Evolutionary conservation across 2,113 vertebrate genomes (phyloP).

Genomic region (Malurus cyaneus): DNA sequence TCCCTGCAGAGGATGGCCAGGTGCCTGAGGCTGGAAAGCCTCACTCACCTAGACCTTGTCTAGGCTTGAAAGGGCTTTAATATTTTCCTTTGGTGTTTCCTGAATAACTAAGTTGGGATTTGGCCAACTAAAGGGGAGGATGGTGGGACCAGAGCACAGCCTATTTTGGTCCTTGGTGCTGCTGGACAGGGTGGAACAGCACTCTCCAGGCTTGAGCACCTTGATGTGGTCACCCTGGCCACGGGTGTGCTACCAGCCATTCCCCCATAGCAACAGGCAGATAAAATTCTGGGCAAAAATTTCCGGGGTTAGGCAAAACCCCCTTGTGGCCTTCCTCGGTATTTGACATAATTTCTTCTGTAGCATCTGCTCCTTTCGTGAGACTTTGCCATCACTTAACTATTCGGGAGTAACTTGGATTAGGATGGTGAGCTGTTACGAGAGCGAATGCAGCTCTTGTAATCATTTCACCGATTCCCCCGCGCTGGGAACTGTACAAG

Average conservation of each 20-base stretch:
- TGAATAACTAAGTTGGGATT: background rate
- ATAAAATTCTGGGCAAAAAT: background rate
- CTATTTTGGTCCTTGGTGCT: background rate
- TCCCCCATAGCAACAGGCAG: background rate
- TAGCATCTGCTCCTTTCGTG: rapidly evolving
- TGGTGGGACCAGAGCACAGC: rapidly evolving
- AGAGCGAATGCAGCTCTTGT: background rate
- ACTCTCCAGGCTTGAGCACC: background rate
- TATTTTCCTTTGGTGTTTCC: background rate
- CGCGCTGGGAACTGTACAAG: no score
- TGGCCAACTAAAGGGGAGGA: background rate
- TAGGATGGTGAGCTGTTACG: background rate
- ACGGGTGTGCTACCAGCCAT: rapidly evolving
- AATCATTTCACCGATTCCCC: background rate
- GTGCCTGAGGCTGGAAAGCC: no score
- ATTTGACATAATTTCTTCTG: background rate
- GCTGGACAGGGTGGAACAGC: background rate
- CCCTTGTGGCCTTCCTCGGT: rapidly evolving
- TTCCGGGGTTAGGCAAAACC: background rate
- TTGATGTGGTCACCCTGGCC: background rate
- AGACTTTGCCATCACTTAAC: background rate
- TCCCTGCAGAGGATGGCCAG: background rate
- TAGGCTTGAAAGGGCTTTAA: background rate
- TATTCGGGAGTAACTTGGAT: background rate
- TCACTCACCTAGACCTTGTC: background rate